Conservation (phyloP, 2,113 vertebrate genomes). For the Fukomys damarensis region DNA sequence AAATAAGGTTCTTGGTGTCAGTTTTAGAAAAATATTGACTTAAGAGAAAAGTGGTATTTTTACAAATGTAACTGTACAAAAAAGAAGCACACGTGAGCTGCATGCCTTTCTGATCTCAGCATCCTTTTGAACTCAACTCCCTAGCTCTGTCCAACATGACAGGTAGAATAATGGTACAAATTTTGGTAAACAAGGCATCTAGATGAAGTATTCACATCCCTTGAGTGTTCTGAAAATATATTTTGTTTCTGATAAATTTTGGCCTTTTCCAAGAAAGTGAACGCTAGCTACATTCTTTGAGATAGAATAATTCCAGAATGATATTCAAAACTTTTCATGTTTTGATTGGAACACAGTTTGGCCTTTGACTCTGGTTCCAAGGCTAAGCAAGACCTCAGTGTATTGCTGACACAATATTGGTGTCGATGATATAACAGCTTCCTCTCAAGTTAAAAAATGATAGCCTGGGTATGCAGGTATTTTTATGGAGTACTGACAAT, state of each 20-base stretch:
- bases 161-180: background rate
- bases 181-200: constrained; percentile 37
- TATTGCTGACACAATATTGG: background rate
- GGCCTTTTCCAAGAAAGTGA: background rate
- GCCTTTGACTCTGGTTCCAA: background rate
- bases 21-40: constrained; percentile 65
- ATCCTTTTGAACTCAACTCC: background rate
- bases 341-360: background rate
- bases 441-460: background rate
- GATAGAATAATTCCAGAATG: background rate
- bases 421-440: background rate
- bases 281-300: background rate
- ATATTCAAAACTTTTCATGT: background rate
- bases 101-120: constrained; percentile 46
- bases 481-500: background rate
- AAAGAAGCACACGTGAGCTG: background rate
- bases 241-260: constrained; percentile 24
- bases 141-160: background rate
- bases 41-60: constrained; percentile 52
- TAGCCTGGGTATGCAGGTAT: background rate
- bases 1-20: constrained; percentile 35
- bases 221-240: background rate
- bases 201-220: background rate
- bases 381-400: background rate
- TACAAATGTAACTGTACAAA: constrained; percentile 9